These are phyloP conservation scores for Sarcophaga carnaria DNA, from an alignment of 2,888 invertebrate genomes.

Conservation along the genomic window DNA sequence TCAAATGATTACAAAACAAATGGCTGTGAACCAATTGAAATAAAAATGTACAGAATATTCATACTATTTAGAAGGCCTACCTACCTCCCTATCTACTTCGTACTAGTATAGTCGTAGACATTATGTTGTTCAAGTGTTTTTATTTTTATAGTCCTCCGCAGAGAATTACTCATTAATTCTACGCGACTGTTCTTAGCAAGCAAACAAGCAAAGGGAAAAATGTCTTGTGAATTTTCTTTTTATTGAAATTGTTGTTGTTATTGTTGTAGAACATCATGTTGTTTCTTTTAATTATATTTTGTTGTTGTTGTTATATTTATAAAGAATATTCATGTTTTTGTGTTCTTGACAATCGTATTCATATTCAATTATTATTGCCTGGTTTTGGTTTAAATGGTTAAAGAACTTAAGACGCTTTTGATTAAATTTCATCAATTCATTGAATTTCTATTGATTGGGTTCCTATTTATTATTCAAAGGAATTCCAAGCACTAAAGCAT, in stretches of 20 bases:
- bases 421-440: too few species aligned
- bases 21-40: not conserved
- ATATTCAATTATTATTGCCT: not conserved
- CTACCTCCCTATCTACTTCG: too few species aligned
- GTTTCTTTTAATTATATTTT: not conserved
- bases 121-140: conserved; percentile 19
- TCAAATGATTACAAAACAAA: conserved; percentile 26
- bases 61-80: not conserved
- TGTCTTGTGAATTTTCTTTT: not conserved
- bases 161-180: conserved; percentile 55
- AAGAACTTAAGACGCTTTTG: too few species aligned
- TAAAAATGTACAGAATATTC: not conserved
- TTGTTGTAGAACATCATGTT: not conserved
- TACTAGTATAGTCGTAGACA: not conserved
- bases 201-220: not conserved
- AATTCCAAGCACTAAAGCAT: too few species aligned
- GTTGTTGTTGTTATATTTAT: not conserved
- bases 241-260: not conserved
- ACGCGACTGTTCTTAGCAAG: conserved; percentile 4
- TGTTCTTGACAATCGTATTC: conserved; percentile 35
- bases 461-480: too few species aligned
- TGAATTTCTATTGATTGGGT: too few species aligned
- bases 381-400: not conserved
- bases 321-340: not conserved
- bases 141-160: conserved; percentile 39